Evolutionary conservation across 2,113 vertebrate species (phyloP).

Genomic region (Laterallus jamaicensis): DNA sequence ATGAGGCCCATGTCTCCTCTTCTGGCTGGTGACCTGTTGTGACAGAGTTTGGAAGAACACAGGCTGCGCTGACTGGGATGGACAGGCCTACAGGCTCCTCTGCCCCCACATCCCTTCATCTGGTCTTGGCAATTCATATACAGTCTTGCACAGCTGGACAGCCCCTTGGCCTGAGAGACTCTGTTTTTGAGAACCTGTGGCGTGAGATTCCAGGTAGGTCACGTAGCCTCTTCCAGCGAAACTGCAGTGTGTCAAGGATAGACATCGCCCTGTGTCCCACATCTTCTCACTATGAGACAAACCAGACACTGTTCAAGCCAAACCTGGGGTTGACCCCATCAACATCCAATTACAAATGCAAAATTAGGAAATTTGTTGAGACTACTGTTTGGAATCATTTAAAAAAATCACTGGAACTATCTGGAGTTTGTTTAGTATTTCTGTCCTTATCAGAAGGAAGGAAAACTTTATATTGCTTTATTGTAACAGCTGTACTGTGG

Average conservation of each 20-base stretch:
- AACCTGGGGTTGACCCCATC: background rate
- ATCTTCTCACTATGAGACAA: background rate
- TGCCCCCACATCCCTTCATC: background rate
- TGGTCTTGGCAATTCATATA: background rate
- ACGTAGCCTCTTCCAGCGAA: accelerated
- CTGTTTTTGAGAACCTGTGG: accelerated
- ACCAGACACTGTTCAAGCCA: background rate
- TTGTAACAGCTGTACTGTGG: background rate
- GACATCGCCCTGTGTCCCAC: background rate
- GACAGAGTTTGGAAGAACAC: background rate
- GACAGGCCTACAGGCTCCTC: background rate
- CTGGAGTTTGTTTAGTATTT: background rate
- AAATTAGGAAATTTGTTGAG: background rate
- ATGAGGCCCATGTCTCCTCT: background rate
- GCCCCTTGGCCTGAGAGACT: background rate
- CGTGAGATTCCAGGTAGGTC: background rate
- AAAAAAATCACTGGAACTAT: background rate
- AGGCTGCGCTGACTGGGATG: background rate
- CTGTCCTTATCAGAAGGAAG: background rate
- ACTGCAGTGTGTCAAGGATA: background rate
- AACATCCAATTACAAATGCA: background rate
- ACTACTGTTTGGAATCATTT: background rate
- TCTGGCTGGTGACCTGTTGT: background rate
- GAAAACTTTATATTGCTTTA: background rate
- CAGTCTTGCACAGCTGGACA: background rate